Evolutionary conservation across 2,797 vertebrate genomes (phyloP).

Genomic region (Girardinus metallicus): DNA sequence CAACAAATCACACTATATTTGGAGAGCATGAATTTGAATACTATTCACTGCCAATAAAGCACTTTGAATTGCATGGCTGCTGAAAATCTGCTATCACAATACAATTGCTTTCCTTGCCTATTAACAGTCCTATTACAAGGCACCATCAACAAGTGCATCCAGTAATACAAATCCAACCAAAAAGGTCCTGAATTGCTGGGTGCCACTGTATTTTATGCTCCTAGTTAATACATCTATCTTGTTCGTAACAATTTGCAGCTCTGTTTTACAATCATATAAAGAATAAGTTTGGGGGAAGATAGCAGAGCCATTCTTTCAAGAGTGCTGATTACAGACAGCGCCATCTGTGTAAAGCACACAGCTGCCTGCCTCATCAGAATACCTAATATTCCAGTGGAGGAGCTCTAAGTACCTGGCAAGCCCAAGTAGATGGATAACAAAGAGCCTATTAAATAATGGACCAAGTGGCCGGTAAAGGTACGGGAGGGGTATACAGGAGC

Average conservation of each 20-base stretch:
- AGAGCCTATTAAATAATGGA: conserved; percentile 83
- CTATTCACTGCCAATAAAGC: conserved; percentile 79
- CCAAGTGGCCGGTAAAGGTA: conserved; percentile 75
- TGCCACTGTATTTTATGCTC: conserved; percentile 65
- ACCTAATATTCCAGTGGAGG: conserved; percentile 79
- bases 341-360: conserved; percentile 74
- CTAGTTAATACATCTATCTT: conserved; percentile 75
- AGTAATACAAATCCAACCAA: conserved; percentile 68
- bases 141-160: conserved; percentile 74
- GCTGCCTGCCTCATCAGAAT: conserved; percentile 79
- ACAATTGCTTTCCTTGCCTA: conserved; percentile 29
- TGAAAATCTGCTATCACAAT: neutral
- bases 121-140: conserved; percentile 76
- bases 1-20: conserved; percentile 63
- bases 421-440: conserved; percentile 82
- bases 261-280: conserved; percentile 73
- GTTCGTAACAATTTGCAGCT: conserved; percentile 72
- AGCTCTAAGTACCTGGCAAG: conserved; percentile 81
- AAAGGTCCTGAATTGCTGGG: conserved; percentile 67
- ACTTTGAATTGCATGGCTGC: neutral
- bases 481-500: conserved; percentile 56
- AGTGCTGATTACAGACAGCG: conserved; percentile 72
- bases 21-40: conserved; percentile 80
- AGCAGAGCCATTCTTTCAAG: conserved; percentile 70
- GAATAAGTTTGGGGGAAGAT: conserved; percentile 71